Percentiles rank a stretch among this genome's conserved stretches.
phyloP scores from a whole-genome alignment of 1,140 invertebrate genomes.

The Druon quercuslanigerum region DNA sequence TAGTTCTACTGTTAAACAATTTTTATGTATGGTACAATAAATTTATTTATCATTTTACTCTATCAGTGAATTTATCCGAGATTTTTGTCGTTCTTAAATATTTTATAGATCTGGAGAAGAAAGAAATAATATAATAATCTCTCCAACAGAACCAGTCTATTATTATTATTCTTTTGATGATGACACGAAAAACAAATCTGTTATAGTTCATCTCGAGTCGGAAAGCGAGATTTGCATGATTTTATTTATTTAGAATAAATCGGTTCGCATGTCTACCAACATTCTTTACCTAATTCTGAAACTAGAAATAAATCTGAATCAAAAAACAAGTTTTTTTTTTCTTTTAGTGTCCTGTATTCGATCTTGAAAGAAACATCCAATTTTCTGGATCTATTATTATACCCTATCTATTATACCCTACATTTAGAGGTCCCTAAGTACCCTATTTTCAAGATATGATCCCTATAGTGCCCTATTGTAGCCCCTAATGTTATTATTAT shows the following conservation, averaged over 20 bases:
- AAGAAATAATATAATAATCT: constrained; percentile 54
- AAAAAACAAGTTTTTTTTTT: constrained; percentile 32
- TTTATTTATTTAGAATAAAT: constrained; percentile 79
- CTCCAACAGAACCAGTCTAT: constrained; percentile 76
- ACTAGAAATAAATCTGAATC: constrained; percentile 1
- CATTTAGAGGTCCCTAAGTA: too few relatives aligned
- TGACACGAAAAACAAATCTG: constrained; percentile 71
- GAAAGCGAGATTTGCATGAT: constrained; percentile 77
- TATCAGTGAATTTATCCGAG: too few relatives aligned
- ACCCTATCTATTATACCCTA: too few relatives aligned
- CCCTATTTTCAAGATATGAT: too few relatives aligned
- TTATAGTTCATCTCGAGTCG: constrained; percentile 77
- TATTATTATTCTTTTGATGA: constrained; percentile 77
- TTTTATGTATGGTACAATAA: neutral
- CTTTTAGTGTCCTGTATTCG: constrained; percentile 80
- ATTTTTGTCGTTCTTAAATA: constrained; percentile 49
- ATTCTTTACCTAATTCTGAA: neutral
- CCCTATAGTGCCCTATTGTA: too few relatives aligned
- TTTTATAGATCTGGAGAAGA: constrained; percentile 37
- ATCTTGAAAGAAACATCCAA: constrained; percentile 79
- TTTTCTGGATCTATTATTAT: constrained; percentile 72
- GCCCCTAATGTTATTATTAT: too few relatives aligned
- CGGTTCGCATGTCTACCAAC: constrained; percentile 62
- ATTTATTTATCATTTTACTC: constrained; percentile 45
- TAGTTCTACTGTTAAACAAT: neutral